Conservation (phyloP, 64 coral and sea anemone genomes). For the Acropora tenuis region DNA sequence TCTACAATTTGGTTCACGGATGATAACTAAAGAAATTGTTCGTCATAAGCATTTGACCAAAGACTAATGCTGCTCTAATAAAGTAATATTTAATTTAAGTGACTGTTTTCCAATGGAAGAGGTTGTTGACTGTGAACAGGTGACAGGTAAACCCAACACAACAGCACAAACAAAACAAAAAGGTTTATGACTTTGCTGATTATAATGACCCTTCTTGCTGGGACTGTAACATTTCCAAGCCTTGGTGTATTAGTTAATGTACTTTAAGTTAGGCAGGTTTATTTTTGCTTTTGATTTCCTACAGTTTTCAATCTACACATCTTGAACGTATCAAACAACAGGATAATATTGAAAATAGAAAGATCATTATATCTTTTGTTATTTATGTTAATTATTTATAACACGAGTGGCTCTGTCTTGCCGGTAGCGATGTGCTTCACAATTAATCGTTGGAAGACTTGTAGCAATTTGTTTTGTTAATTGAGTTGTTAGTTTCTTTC, state of each 20-base stretch:
- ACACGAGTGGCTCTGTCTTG: neutral
- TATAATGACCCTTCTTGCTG: too few species aligned
- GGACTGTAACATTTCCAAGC: too few species aligned
- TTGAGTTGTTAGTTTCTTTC: neutral
- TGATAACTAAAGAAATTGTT: too few species aligned
- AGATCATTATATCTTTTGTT: conserved; percentile 16
- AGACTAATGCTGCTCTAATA: too few species aligned
- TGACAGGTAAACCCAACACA: too few species aligned
- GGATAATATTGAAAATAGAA: neutral
- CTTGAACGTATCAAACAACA: neutral
- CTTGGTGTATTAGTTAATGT: neutral
- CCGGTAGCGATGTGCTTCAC: neutral
- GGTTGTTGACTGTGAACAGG: too few species aligned
- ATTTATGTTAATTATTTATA: neutral
- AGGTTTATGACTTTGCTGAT: too few species aligned
- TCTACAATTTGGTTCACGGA: too few species aligned
- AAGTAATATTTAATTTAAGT: too few species aligned
- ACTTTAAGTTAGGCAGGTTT: neutral
- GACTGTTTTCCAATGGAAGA: too few species aligned
- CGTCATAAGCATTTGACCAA: too few species aligned
- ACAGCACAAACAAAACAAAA: too few species aligned
- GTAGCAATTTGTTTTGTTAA: neutral
- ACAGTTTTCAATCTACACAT: neutral
- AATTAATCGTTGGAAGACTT: neutral
- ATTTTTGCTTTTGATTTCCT: neutral